phyloP scores from a whole-genome alignment of 1,140 invertebrate genomes.

The Megalopta genalis region DNA sequence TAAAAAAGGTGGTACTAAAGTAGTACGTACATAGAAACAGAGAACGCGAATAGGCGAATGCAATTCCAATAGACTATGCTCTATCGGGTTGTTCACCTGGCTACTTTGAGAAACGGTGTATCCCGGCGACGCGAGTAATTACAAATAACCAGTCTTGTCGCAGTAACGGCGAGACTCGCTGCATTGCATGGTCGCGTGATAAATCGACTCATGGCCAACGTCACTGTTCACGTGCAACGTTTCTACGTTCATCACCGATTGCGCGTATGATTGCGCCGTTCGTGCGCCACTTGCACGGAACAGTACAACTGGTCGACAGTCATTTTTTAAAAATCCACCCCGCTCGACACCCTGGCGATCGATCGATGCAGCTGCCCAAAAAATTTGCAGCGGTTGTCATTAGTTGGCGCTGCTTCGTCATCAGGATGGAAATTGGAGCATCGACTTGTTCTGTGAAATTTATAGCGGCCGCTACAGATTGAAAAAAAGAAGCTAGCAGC shows the following conservation, averaged over 20 bases:
- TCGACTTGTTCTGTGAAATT: neutral
- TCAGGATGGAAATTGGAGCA: neutral
- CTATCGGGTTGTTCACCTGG: conserved; percentile 35
- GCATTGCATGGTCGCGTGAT: conserved; percentile 49
- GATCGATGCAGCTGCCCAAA: neutral
- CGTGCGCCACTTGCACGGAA: neutral
- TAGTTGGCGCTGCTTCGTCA: neutral
- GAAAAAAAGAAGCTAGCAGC: neutral
- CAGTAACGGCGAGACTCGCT: conserved; percentile 42
- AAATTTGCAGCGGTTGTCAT: neutral
- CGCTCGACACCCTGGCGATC: neutral
- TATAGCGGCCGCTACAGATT: conserved; percentile 25
- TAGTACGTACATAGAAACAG: too few species aligned
- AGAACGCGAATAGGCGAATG: conserved; percentile 8
- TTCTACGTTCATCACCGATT: conserved; percentile 26
- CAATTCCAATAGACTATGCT: conserved; percentile 57
- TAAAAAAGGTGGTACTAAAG: too few species aligned
- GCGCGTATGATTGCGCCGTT: conserved; percentile 12
- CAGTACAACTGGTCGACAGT: neutral
- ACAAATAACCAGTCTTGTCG: conserved; percentile 65
- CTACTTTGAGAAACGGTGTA: conserved; percentile 60
- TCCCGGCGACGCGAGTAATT: conserved; percentile 60
- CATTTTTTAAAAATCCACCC: conserved; percentile 5
- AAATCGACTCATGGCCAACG: conserved; percentile 57
- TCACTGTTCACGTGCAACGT: conserved; percentile 30